A percentile compares a stretch with the other conserved stretches of the same genome.
phyloP scores from a whole-genome alignment of 1,140 invertebrate genomes.

The Hestina assimilis region DNA sequence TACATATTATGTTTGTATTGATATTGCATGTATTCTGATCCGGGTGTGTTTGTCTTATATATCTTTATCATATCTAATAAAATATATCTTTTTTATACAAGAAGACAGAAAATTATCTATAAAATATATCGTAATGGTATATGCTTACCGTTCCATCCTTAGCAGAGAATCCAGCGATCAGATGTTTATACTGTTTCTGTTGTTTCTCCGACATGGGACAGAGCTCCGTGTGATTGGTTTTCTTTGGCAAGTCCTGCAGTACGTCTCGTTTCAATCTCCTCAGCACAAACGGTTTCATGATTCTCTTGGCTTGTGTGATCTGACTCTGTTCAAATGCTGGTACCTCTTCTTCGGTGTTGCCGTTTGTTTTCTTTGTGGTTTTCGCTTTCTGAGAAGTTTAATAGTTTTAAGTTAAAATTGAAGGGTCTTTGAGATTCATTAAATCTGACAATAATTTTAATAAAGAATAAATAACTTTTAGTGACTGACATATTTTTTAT shows the following conservation, averaged over 20 bases:
- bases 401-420: no score
- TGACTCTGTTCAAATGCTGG: constrained; percentile 92
- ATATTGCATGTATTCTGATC: no score
- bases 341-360: constrained; percentile 76
- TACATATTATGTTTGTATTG: no score
- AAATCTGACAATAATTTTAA: no score
- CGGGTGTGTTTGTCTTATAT: no score
- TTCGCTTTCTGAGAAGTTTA: constrained; percentile 57
- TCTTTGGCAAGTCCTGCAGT: constrained; percentile 88
- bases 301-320: constrained; percentile 94
- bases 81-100: no score
- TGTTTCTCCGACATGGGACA: constrained; percentile 84
- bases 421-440: no score
- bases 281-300: constrained; percentile 97
- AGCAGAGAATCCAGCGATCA: constrained; percentile 86
- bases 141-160: constrained; percentile 77
- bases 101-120: no score
- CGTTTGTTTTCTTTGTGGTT: constrained; percentile 50
- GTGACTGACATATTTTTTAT: no score
- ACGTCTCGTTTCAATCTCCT: constrained; percentile 94
- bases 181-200: constrained; percentile 84
- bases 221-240: constrained; percentile 84
- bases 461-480: no score
- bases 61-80: no score
- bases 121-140: no score